Conservation (phyloP, 2,797 vertebrate genomes). For the Crossoptilon crossoptilon region DNA sequence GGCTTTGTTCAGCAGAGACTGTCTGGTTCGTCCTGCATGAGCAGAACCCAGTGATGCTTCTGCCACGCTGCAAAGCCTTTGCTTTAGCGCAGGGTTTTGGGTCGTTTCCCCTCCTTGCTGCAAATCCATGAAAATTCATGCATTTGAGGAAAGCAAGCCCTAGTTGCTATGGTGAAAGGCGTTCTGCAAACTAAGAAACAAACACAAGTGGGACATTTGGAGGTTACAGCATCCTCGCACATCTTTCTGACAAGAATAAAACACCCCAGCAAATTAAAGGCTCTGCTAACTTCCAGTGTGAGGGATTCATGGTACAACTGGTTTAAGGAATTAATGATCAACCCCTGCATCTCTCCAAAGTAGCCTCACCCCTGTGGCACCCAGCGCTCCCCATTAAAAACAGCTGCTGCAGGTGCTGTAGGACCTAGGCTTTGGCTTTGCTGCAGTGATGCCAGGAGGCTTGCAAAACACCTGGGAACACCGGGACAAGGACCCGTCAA, state of each 20-base stretch:
- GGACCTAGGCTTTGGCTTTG: not conserved
- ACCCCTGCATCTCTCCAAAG: not conserved
- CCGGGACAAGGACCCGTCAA: not conserved
- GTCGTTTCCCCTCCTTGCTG: not conserved
- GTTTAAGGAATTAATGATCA: not conserved
- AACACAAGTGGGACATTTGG: slow-evolving; percentile 67
- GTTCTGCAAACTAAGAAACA: slow-evolving; percentile 68
- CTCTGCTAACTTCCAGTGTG: not conserved
- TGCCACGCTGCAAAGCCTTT: not conserved
- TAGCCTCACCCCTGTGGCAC: not conserved
- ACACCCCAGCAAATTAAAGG: not conserved
- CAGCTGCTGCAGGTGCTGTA: not conserved
- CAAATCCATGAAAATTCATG: slow-evolving; percentile 61
- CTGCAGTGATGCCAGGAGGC: slow-evolving; percentile 3
- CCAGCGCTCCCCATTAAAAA: not conserved
- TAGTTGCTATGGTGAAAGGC: slow-evolving; percentile 73
- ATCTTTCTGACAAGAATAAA: slow-evolving; percentile 26
- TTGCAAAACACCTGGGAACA: accelerated
- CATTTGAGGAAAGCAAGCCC: slow-evolving; percentile 40
- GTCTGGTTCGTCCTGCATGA: not conserved
- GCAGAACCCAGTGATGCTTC: not conserved
- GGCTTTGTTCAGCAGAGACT: not conserved
- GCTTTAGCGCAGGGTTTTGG: slow-evolving; percentile 23
- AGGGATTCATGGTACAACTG: not conserved
- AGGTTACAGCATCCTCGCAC: slow-evolving; percentile 55